Conservation (phyloP, 2,797 vertebrate species). For the Pangasius mekongensis region DNA sequence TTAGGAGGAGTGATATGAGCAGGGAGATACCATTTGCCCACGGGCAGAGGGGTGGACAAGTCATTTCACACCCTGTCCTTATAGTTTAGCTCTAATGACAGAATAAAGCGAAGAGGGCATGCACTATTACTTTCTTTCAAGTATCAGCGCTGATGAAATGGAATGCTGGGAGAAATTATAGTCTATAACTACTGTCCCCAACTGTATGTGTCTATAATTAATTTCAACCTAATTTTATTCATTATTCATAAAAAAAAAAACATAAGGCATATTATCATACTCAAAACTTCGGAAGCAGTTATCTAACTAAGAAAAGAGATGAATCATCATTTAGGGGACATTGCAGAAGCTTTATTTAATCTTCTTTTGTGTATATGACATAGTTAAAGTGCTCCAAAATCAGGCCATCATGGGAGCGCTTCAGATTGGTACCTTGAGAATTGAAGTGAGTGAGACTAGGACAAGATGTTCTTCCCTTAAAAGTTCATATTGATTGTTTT, state of each 20-base stretch:
- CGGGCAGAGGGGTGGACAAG: conserved; percentile 71
- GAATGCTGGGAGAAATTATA: conserved; percentile 1
- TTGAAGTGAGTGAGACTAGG: conserved; percentile 46
- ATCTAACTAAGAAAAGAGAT: conserved; percentile 22
- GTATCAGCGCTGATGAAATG: conserved; percentile 43
- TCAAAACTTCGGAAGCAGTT: conserved; percentile 5
- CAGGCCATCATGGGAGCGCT: conserved; percentile 48
- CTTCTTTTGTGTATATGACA: conserved; percentile 43
- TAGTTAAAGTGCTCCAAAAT: conserved; percentile 49
- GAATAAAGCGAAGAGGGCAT: conserved; percentile 57
- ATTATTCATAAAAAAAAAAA: not conserved
- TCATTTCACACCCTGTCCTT: conserved; percentile 79
- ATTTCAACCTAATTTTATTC: conserved; percentile 11
- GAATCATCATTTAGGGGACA: conserved; percentile 34
- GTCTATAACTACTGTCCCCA: not conserved
- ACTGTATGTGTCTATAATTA: conserved; percentile 12
- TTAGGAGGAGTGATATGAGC: conserved; percentile 78
- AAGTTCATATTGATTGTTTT: conserved; percentile 49
- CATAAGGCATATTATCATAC: not conserved
- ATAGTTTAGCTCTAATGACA: conserved; percentile 71
- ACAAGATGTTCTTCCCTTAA: conserved; percentile 42
- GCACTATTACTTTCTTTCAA: conserved; percentile 50
- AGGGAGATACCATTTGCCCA: conserved; percentile 79
- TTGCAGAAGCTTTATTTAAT: conserved; percentile 31
- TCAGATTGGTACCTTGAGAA: conserved; percentile 37